phyloP scores from a whole-genome alignment of 2,797 vertebrate genomes.

The Mus caroli region DNA sequence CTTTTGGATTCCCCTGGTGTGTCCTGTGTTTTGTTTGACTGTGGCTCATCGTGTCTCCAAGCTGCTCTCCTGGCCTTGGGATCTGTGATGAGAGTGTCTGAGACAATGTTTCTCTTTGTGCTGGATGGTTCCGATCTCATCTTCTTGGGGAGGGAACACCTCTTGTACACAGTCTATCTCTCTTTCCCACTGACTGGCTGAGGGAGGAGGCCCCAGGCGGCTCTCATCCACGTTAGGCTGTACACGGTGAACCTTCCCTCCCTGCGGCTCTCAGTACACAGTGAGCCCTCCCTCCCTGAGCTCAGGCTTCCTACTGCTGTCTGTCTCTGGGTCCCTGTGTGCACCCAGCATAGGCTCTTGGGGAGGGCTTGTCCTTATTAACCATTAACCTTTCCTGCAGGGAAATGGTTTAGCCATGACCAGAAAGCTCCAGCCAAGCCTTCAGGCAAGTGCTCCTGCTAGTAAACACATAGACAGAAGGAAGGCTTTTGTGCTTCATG shows the following conservation, averaged over 20 bases:
- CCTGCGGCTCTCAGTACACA: not conserved
- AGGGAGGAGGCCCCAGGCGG: conserved; percentile 46
- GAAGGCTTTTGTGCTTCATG: not conserved
- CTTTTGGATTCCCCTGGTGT: not conserved
- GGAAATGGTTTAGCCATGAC: conserved; percentile 59
- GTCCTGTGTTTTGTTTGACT: not conserved
- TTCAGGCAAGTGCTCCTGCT: not conserved
- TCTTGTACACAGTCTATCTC: conserved; percentile 14
- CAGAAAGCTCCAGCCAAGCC: conserved; percentile 30
- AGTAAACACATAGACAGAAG: not conserved
- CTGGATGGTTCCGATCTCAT: not conserved
- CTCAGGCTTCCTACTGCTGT: conserved; percentile 68
- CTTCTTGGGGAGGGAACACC: not conserved
- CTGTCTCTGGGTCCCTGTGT: conserved; percentile 34
- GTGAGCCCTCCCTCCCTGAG: conserved; percentile 67
- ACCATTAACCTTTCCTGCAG: conserved; percentile 67
- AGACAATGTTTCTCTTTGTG: not conserved
- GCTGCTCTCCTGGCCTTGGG: not conserved
- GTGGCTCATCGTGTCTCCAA: not conserved
- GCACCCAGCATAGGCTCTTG: conserved; percentile 54
- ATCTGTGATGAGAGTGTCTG: not conserved
- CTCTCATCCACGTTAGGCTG: not conserved
- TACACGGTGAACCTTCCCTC: conserved; percentile 54
- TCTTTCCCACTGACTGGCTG: conserved; percentile 38
- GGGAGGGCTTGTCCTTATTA: not conserved